Evolutionary conservation across 2,797 vertebrate species (phyloP).

Genomic region (Triplophysa bombifrons): DNA sequence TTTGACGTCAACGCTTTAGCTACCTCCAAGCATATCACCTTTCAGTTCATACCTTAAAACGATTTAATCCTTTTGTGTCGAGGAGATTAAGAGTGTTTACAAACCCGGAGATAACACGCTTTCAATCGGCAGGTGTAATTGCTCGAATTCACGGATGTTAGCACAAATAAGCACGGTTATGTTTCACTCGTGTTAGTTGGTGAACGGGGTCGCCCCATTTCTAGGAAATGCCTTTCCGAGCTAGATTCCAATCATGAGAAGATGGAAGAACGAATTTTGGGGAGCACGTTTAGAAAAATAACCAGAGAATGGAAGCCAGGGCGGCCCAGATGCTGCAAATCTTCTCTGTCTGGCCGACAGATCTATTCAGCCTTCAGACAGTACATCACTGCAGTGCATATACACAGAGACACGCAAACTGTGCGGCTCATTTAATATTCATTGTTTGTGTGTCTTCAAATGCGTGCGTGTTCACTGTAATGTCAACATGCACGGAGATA

Average conservation of each 20-base stretch:
- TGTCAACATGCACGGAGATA: conserved; percentile 7
- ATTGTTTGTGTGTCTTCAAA: conserved; percentile 9
- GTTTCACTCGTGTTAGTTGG: conserved; percentile 10
- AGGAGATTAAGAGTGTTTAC: conserved; percentile 26
- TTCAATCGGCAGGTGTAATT: conserved; percentile 17
- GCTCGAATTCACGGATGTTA: conserved; percentile 23
- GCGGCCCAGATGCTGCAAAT: conserved; percentile 46
- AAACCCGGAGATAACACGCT: conserved; percentile 25
- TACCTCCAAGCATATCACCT: conserved; percentile 32
- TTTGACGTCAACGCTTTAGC: conserved; percentile 44
- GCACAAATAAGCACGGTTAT: conserved; percentile 7
- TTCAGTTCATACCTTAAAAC: conserved; percentile 27
- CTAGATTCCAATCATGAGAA: conserved; percentile 36
- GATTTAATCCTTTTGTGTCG: conserved; percentile 9
- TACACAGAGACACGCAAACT: not conserved
- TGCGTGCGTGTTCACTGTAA: not conserved
- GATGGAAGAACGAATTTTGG: conserved; percentile 5
- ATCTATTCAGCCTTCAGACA: conserved; percentile 10
- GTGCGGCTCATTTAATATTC: not conserved
- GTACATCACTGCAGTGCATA: conserved; percentile 1
- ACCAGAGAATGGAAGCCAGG: not conserved
- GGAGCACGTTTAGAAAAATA: conserved; percentile 3
- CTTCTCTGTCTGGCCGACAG: conserved; percentile 31
- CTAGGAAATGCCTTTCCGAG: conserved; percentile 23
- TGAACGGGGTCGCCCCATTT: conserved; percentile 20